Conservation (phyloP, 2,797 vertebrate species). For the Apogon talboti region DNA sequence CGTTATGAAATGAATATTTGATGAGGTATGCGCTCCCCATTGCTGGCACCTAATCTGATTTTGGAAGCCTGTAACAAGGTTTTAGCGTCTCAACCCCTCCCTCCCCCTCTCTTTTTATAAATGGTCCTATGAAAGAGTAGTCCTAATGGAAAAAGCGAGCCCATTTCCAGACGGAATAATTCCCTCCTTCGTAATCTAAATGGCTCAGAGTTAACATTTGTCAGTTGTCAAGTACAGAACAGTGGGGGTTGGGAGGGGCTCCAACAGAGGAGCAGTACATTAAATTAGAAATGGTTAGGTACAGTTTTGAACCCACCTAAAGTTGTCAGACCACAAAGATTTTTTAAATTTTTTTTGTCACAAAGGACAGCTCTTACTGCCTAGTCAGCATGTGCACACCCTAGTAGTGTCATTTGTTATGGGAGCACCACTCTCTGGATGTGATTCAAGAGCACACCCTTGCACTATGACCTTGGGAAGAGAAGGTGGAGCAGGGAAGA, state of each 20-base stretch:
- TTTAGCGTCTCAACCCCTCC: conserved; percentile 73
- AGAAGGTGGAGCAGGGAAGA: conserved; percentile 78
- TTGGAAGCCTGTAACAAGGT: conserved; percentile 85
- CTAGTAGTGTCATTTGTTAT: conserved; percentile 73
- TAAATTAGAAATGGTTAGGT: conserved; percentile 66
- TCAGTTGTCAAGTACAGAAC: conserved; percentile 79
- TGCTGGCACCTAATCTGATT: conserved; percentile 86
- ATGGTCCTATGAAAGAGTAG: conserved; percentile 81
- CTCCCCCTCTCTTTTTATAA: conserved; percentile 69
- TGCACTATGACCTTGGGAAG: conserved; percentile 76
- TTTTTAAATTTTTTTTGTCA: conserved; percentile 27
- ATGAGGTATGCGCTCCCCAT: conserved; percentile 84
- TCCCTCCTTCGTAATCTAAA: conserved; percentile 83
- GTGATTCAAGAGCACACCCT: conserved; percentile 73
- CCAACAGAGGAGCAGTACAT: conserved; percentile 56
- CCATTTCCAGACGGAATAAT: conserved; percentile 84
- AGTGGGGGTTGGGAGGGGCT: conserved; percentile 49
- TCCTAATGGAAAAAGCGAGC: conserved; percentile 84
- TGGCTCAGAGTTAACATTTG: conserved; percentile 84
- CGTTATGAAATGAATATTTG: conserved; percentile 88
- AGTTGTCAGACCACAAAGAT: conserved; percentile 57
- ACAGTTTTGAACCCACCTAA: conserved; percentile 59
- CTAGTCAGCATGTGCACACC: conserved; percentile 65
- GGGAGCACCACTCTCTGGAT: conserved; percentile 47
- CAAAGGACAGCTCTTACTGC: conserved; percentile 60